A percentile compares a stretch with the other conserved stretches of the same genome.
Conservation (phyloP, 92 coral and sea anemone species). For the Diadumene lineata region DNA sequence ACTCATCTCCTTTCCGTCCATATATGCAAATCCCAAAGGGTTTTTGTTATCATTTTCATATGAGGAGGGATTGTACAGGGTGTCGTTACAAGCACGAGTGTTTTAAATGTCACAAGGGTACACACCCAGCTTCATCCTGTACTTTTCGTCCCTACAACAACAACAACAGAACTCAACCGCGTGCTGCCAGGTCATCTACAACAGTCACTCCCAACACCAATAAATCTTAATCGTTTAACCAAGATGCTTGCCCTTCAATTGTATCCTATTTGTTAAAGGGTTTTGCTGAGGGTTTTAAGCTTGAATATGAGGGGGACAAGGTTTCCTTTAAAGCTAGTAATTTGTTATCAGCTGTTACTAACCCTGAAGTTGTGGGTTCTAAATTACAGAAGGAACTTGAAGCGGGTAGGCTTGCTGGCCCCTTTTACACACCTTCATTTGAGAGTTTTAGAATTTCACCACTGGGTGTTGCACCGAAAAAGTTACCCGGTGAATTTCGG, state of each 20-base stretch:
- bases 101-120: slow-evolving; percentile 40
- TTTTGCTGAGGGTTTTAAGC: slow-evolving; percentile 45
- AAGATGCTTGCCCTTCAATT: slow-evolving; percentile 15
- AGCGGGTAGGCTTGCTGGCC: slow-evolving; percentile 42
- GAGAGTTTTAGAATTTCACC: slow-evolving; percentile 35
- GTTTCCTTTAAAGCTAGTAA: slow-evolving; percentile 19
- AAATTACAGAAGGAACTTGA: slow-evolving; percentile 29
- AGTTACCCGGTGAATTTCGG: slow-evolving; percentile 31
- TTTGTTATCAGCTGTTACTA: slow-evolving; percentile 23
- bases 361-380: slow-evolving; percentile 27
- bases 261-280: slow-evolving; percentile 30
- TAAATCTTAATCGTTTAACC: slow-evolving; percentile 8
- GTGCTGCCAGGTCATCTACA: neutral
- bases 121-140: slow-evolving; percentile 22
- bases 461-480: slow-evolving; percentile 40
- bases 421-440: slow-evolving; percentile 40
- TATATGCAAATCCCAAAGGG: slow-evolving; percentile 24
- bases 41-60: slow-evolving; percentile 33
- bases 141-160: slow-evolving; percentile 41
- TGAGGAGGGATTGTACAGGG: slow-evolving; percentile 25
- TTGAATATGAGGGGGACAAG: slow-evolving; percentile 39
- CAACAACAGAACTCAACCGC: neutral
- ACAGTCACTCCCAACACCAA: slow-evolving; percentile 46
- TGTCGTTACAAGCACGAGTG: slow-evolving; percentile 39
- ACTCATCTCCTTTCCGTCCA: neutral